A percentile compares a stretch with the other conserved stretches of the same genome.
phyloP scores from a whole-genome alignment of 2,797 vertebrate genomes.

The Cheracebus regulus region DNA sequence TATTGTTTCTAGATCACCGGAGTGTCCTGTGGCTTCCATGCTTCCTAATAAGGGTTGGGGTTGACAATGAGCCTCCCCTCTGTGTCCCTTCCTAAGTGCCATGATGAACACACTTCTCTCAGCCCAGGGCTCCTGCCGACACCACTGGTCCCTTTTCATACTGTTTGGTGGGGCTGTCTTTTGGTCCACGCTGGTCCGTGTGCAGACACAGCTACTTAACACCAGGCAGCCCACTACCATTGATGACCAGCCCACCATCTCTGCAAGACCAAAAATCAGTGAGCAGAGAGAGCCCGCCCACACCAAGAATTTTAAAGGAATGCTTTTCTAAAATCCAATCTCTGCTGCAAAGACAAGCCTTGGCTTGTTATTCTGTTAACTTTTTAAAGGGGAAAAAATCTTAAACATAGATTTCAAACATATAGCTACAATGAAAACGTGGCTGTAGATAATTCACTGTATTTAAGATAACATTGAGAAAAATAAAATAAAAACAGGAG shows the following conservation, averaged over 20 bases:
- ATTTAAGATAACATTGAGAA: background rate
- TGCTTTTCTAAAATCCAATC: background rate
- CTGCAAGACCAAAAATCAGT: background rate
- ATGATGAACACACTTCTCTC: background rate
- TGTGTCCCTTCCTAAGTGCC: background rate
- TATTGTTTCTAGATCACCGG: background rate
- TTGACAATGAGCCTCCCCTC: background rate
- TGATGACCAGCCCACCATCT: background rate
- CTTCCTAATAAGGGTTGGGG: background rate
- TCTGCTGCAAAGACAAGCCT: background rate
- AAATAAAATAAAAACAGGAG: background rate
- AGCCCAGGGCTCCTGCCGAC: background rate
- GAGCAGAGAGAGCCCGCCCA: background rate
- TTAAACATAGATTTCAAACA: background rate
- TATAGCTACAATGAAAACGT: background rate
- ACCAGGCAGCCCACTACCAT: background rate
- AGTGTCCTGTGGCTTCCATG: background rate
- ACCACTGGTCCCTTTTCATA: background rate
- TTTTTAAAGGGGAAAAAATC: background rate
- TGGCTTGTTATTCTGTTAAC: background rate
- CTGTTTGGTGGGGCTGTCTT: rapidly evolving
- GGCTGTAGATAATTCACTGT: background rate
- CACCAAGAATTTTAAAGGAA: background rate
- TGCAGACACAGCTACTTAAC: background rate
- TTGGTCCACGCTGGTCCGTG: background rate